Conservation (phyloP, 2,888 invertebrate species). For the Netelia inedita region DNA sequence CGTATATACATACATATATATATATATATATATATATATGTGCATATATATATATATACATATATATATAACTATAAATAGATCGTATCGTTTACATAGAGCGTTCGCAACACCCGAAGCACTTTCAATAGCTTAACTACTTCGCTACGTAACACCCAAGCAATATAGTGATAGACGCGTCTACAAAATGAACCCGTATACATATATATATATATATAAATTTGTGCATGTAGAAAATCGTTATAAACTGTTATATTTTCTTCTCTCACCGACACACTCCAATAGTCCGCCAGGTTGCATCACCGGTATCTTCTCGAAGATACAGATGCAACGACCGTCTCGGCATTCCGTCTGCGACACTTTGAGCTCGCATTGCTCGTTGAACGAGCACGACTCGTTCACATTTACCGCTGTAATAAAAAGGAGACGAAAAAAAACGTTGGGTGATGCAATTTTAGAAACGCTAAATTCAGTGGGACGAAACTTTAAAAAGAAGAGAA, state of each 20-base stretch:
- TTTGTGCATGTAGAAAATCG: constrained; percentile 12
- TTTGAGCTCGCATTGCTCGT: constrained; percentile 92
- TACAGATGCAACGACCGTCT: constrained; percentile 92
- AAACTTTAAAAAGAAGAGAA: too few relatives aligned
- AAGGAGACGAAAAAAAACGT: constrained; percentile 58
- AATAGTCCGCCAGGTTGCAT: constrained; percentile 90
- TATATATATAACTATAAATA: not conserved
- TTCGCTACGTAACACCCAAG: not conserved
- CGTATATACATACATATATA: too few relatives aligned
- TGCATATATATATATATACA: not conserved
- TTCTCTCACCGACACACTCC: constrained; percentile 90
- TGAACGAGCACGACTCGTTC: constrained; percentile 93
- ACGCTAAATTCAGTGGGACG: too few relatives aligned
- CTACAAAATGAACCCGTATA: not conserved
- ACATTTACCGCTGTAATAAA: constrained; percentile 90
- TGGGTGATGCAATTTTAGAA: not conserved
- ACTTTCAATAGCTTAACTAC: not conserved
- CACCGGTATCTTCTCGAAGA: constrained; percentile 92
- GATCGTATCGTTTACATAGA: not conserved
- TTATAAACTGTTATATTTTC: constrained; percentile 29
- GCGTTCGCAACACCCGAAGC: not conserved
- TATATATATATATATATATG: not conserved
- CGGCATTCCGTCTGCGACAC: constrained; percentile 92
- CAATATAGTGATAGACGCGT: not conserved
- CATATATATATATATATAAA: not conserved